Evolutionary conservation across 2,888 invertebrate species (phyloP), one percentile per base, ranked within the genome.

Genomic region (Alloscopus bannaensis): DNA sequence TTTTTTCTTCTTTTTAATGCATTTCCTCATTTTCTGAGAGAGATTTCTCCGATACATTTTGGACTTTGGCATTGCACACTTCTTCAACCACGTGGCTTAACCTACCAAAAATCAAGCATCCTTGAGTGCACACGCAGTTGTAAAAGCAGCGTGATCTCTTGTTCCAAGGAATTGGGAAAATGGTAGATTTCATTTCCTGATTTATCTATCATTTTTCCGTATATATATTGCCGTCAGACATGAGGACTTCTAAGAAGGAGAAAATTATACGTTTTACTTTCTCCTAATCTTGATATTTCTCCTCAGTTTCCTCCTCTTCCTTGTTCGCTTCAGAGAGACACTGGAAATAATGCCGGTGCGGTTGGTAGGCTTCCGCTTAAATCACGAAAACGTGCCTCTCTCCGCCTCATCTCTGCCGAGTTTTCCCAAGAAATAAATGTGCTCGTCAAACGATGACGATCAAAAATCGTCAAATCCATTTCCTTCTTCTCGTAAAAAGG

Each of bases 101-200:
- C n/a, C n/a, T n/a, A n/a, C n/a, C n/a, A n/a, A n/a, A n/a, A n/a
- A n/a, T n/a, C n/a, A n/a, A n/a, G n/a, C n/a, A n/a, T n/a, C n/a
- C n/a, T n/a, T n/a, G n/a, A n/a, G n/a, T n/a, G n/a, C n/a, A n/a
- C n/a, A n/a, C n/a, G n/a, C n/a, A n/a, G n/a, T n/a, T n/a, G n/a
- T n/a, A n/a, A n/a, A n/a, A n/a, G n/a, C n/a, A n/a, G n/a, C n/a
- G n/a, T n/a, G n/a, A n/a, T n/a, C n/a, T n/a, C n/a, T n/a, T n/a
- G n/a, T n/a, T n/a, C n/a, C n/a, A n/a, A n/a, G n/a, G n/a, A n/a
- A n/a, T n/a, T n/a, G n/a, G n/a, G 47, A 29, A 62, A 64, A 64
- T 72, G 52, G 36, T 40, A 52, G 62, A 72, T 64, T 72, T 72
- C 72, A 72, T 72, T 72, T 72, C 72, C 72, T 72, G 50, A 72